These are phyloP conservation scores for Menidia menidia DNA, from an alignment of 2,797 vertebrate species.

Conservation along the genomic window DNA sequence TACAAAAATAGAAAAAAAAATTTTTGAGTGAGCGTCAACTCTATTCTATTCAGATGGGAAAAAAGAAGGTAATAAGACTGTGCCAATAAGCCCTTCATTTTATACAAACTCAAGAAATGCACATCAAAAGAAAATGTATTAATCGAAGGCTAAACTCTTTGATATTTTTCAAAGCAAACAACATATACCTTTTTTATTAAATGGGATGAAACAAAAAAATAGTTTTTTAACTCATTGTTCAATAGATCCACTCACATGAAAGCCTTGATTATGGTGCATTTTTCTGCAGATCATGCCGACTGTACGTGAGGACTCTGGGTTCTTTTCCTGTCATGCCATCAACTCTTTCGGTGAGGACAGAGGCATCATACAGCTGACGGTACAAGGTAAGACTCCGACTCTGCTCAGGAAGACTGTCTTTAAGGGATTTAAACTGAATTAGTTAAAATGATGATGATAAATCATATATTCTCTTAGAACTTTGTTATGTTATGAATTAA, in stretches of 20 bases:
- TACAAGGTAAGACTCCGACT: constrained; percentile 88
- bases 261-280: constrained; percentile 17
- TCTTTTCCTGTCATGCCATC: constrained; percentile 99
- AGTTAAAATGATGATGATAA: background rate
- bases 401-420: background rate
- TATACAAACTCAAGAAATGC: constrained; percentile 18
- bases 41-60: background rate
- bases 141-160: background rate
- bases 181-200: constrained; percentile 5
- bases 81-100: constrained; percentile 28
- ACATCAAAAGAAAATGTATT: constrained; percentile 1
- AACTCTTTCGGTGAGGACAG: constrained; percentile 98
- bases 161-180: constrained; percentile 7
- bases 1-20: background rate
- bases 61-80: background rate
- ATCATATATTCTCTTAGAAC: constrained; percentile 30
- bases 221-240: background rate
- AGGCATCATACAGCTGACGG: constrained; percentile 98
- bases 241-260: constrained; percentile 4
- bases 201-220: background rate
- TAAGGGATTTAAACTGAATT: too few relatives aligned
- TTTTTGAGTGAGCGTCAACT: background rate
- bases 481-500: constrained; percentile 38
- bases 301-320: constrained; percentile 97
- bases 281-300: constrained; percentile 92